Evolutionary conservation across 2,888 invertebrate genomes (phyloP), one percentile per base, ranked within the genome.

Genomic region (Acanthococcus lagerstroemiae): DNA sequence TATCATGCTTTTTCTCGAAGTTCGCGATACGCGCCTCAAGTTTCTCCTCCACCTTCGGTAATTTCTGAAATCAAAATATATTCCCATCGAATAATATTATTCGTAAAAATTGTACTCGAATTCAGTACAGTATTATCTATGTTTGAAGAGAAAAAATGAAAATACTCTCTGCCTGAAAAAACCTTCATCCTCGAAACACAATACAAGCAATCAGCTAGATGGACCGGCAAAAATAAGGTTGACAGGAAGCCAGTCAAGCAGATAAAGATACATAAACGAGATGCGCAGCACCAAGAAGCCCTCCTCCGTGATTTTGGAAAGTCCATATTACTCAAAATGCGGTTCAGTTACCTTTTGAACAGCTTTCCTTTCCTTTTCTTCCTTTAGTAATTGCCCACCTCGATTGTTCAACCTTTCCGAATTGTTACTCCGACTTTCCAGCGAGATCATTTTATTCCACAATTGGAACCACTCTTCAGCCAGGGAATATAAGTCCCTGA

Each of bases 301-400:
- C n/a, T n/a, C n/a, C n/a, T n/a, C n/a, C n/a, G n/a, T n/a, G n/a
- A n/a, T n/a, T n/a, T n/a, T n/a, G n/a, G n/a, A n/a, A n/a, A n/a
- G n/a, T n/a, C n/a, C n/a, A n/a, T n/a, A n/a, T n/a, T 45, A 66
- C 46, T n/a, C n/a, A n/a, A 68, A 58, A 66, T n/a, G n/a, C n/a
- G n/a, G n/a, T n/a, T n/a, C n/a, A 66, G 67, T 69, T 70, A 74
- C 78, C 71, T 79, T 86, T 37, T 82, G 80, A 9, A 91, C 81
- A 7, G 82, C 79, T 74, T 90, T 93, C n/a, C 93, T 78, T 72
- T 90, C 89, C 72, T 86, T 90, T 75, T 95, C 94, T 74, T 94
- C 94, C 60, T 83, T 82, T 1, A 95, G 77, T 5, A 95, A 77
- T 70, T 89, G 87, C 0, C 94, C 92, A 0, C 94, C 93, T 44